Evolutionary conservation across 2,888 invertebrate species (phyloP), one percentile per base, ranked within the genome.

Genomic region (Drosophila antonietae): DNA sequence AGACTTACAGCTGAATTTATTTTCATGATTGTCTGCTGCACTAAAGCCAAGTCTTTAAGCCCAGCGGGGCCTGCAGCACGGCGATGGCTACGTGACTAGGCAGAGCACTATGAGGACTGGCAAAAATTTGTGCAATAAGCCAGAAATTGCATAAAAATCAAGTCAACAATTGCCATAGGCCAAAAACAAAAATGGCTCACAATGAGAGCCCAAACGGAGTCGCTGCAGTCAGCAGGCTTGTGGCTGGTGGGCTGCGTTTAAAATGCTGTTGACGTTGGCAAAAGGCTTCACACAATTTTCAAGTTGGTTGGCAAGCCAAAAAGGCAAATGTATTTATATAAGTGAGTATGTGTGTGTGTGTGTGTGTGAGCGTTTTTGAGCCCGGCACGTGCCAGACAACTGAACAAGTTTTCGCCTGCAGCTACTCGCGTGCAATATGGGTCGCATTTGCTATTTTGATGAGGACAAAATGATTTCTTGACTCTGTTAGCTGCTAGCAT

Each of bases 111-210:
- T 57, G 63, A 46, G 18, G 55, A 18, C 55, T 55, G 55, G 63
- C 65, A 61, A 53, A 69, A 85, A 86, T 75, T 68, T 79, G 83
- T 88, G 81, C 79, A 85, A 88, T 86, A 88, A 79, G 81, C 83
- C 75, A 75, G 67, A 85, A 86, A 88, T 81, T 75, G 79, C 71
- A 88, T 81, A 78, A 83, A 88, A 88, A 85, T 85, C 87, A 86
- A 81, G 75, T 75, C 79, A 80, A 68, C 53, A 63, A 60, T 56
- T 56, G 56, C 59, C 59, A 33, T 41, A 49, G 59, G 59, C 59
- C 39, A 46, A 35, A 15, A 35, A 46, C 20, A 44, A 15, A 9
- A 20, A 33, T n/a, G 44, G 10, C n/a, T 61, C 33, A 39, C 33
- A 10, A 35, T 15, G 33, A 3, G 33, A 7, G 51, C 44, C 8